Percentiles rank a stretch among this genome's conserved stretches.
Conservation (phyloP, 2,888 invertebrate species). For the Chironomus tentans region DNA sequence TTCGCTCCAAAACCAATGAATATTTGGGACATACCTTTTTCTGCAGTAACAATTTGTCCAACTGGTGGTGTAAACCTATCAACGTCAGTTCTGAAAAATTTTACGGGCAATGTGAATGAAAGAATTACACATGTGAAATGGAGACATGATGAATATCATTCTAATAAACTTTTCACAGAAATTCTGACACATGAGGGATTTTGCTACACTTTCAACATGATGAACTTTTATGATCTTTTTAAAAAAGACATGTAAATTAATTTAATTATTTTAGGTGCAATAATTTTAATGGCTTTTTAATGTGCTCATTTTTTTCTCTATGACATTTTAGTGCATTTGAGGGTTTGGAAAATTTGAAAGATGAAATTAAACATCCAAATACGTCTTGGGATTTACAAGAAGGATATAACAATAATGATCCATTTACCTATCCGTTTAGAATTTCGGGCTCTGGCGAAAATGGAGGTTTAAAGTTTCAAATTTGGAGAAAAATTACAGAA, state of each 20-base stretch:
- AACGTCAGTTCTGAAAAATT: not conserved
- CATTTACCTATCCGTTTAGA: not conserved
- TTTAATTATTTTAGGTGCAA: not conserved
- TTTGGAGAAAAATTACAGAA: slow-evolving; percentile 1
- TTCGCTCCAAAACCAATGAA: slow-evolving; percentile 7
- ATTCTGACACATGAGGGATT: slow-evolving; percentile 7
- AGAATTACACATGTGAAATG: slow-evolving; percentile 1
- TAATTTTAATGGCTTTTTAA: not conserved
- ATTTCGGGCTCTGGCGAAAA: slow-evolving; percentile 1
- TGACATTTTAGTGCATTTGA: not conserved
- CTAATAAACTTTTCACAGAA: slow-evolving; percentile 9
- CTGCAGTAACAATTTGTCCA: slow-evolving; percentile 14
- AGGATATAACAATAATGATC: not conserved
- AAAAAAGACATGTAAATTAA: not conserved
- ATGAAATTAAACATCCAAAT: not conserved
- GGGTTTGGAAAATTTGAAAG: not conserved
- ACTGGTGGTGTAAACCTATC: not conserved
- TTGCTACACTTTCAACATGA: slow-evolving; percentile 14
- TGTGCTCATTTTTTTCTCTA: not conserved
- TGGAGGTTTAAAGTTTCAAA: slow-evolving; percentile 5
- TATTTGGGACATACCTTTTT: slow-evolving; percentile 8
- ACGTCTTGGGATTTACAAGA: not conserved
- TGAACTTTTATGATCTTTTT: not conserved
- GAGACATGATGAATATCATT: not conserved
- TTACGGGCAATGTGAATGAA: not conserved